A percentile compares a stretch with the other conserved stretches of the same genome.
Conservation (phyloP, 2,888 invertebrate genomes). For the Pedicia rivosa region DNA sequence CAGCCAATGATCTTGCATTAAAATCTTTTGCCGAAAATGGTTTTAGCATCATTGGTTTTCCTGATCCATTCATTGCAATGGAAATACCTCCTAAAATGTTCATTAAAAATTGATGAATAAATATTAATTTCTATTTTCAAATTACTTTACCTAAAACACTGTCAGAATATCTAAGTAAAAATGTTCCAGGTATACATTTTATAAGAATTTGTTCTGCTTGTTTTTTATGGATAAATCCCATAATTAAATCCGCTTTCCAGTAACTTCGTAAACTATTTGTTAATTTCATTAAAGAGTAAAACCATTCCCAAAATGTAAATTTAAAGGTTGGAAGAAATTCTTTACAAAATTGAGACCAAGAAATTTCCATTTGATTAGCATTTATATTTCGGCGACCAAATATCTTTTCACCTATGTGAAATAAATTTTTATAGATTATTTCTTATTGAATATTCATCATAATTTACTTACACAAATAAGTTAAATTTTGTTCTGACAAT, state of each 20-base stretch:
- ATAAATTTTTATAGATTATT: too few relatives aligned
- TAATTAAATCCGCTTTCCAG: slow-evolving; percentile 79
- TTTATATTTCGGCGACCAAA: slow-evolving; percentile 15
- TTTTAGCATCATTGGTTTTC: slow-evolving; percentile 66
- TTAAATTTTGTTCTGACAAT: slow-evolving; percentile 73
- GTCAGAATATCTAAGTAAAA: slow-evolving; percentile 89
- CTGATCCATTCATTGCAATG: slow-evolving; percentile 77
- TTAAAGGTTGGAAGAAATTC: slow-evolving; percentile 79
- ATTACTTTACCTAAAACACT: slow-evolving; percentile 50
- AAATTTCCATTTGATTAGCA: slow-evolving; percentile 33
- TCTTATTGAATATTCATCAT: background rate
- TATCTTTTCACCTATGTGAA: slow-evolving; percentile 30
- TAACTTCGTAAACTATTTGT: slow-evolving; percentile 84
- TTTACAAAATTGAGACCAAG: slow-evolving; percentile 89
- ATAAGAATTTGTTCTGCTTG: slow-evolving; percentile 74
- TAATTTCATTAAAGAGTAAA: slow-evolving; percentile 93
- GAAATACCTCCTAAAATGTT: slow-evolving; percentile 81
- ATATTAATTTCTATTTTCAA: background rate
- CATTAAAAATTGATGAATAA: background rate
- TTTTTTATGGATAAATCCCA: slow-evolving; percentile 93
- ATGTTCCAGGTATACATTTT: slow-evolving; percentile 67
- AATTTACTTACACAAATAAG: slow-evolving; percentile 62
- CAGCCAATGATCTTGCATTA: slow-evolving; percentile 76
- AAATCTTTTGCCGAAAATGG: slow-evolving; percentile 92
- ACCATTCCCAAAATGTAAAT: slow-evolving; percentile 99